Conservation (phyloP, 2,888 invertebrate genomes). For the Volucella inflata region DNA sequence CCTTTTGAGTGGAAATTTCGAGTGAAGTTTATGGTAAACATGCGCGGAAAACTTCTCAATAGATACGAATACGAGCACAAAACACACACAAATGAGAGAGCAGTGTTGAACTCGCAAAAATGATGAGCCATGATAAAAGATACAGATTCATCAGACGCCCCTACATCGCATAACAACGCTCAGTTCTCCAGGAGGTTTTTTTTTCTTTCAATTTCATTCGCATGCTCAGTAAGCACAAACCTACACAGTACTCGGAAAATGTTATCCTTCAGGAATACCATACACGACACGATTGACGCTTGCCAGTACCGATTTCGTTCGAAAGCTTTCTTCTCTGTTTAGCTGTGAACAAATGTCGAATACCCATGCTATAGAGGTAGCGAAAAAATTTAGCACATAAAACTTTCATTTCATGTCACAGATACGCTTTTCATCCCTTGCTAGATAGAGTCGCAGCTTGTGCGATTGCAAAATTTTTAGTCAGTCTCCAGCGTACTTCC, state of each 20-base stretch:
- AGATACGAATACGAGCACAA: constrained; percentile 37
- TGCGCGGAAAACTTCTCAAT: constrained; percentile 26
- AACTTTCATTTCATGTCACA: constrained; percentile 55
- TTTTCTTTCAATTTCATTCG: constrained; percentile 5
- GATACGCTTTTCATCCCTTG: constrained; percentile 67
- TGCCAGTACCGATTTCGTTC: background rate
- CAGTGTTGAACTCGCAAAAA: background rate
- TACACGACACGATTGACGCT: background rate
- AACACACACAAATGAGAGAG: no score
- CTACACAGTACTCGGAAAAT: constrained; percentile 1
- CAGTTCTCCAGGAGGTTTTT: background rate
- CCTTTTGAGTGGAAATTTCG: constrained; percentile 25
- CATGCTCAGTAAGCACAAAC: constrained; percentile 44
- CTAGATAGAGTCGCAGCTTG: constrained; percentile 48
- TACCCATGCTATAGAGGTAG: constrained; percentile 19
- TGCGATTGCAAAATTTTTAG: constrained; percentile 56
- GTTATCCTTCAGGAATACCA: constrained; percentile 11
- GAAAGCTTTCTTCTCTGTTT: constrained; percentile 32
- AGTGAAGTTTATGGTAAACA: constrained; percentile 26
- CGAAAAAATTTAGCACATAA: constrained; percentile 47
- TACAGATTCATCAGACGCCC: constrained; percentile 10
- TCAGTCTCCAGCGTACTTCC: constrained; percentile 73
- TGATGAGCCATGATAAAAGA: constrained; percentile 47
- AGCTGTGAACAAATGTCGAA: no score
- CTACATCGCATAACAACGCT: constrained; percentile 51